A percentile compares a stretch with the other conserved stretches of the same genome.
Evolutionary conservation across 2,888 invertebrate species (phyloP).

Genomic region (Atethmia centrago): DNA sequence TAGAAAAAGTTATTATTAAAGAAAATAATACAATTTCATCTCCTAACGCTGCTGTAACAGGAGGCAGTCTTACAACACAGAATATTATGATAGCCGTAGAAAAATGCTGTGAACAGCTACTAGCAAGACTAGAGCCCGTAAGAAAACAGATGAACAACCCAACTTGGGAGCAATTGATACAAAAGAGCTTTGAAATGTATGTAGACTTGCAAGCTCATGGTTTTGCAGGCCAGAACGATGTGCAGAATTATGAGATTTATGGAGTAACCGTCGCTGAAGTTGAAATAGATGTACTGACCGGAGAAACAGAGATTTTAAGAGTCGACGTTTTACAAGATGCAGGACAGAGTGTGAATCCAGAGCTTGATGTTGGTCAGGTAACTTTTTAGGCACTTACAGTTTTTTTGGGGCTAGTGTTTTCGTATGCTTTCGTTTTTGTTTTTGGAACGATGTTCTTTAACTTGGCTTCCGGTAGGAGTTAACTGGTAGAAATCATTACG

Average conservation of each 20-base stretch:
- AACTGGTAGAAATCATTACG: too few relatives aligned
- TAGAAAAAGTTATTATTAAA: slow-evolving; percentile 92
- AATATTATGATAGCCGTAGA: slow-evolving; percentile 88
- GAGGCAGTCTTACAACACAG: slow-evolving; percentile 93
- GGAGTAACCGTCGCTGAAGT: slow-evolving; percentile 91
- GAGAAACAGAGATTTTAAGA: slow-evolving; percentile 90
- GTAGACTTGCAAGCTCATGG: slow-evolving; percentile 72
- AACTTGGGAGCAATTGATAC: slow-evolving; percentile 86
- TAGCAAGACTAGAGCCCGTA: slow-evolving; percentile 83
- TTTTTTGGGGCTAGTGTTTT: not conserved
- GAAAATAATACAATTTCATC: slow-evolving; percentile 90
- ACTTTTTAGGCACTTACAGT: not conserved
- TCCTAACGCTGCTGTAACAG: slow-evolving; percentile 92
- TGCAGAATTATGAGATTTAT: slow-evolving; percentile 79
- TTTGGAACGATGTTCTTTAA: not conserved
- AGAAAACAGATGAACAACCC: slow-evolving; percentile 77
- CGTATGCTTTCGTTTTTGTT: not conserved
- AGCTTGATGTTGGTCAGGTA: slow-evolving; percentile 92
- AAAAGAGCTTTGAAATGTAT: slow-evolving; percentile 79
- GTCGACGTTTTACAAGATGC: slow-evolving; percentile 92
- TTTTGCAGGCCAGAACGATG: slow-evolving; percentile 61
- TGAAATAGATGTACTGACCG: slow-evolving; percentile 93
- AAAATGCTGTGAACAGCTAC: slow-evolving; percentile 84
- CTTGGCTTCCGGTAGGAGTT: too few relatives aligned
- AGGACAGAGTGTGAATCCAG: slow-evolving; percentile 91